Evolutionary conservation across 2,888 invertebrate species (phyloP).

Genomic region (Scrobipalpa atriplicella): DNA sequence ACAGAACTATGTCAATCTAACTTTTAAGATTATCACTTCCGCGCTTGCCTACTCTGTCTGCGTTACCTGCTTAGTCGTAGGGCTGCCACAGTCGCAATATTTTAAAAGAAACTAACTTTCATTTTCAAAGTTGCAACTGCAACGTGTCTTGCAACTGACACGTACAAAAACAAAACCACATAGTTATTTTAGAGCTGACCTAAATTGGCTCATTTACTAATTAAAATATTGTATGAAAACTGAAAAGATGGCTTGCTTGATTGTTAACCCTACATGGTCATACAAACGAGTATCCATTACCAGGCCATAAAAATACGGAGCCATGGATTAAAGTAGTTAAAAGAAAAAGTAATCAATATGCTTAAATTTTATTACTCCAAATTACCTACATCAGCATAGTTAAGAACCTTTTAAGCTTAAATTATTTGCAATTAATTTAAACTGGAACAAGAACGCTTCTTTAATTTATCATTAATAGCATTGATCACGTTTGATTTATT

Average conservation of each 20-base stretch:
- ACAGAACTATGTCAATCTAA: conserved; percentile 79
- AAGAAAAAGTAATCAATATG: conserved; percentile 6
- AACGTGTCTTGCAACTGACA: no score
- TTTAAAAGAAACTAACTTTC: no score
- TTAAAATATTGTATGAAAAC: no score
- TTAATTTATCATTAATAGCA: conserved; percentile 1
- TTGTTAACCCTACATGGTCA: not conserved
- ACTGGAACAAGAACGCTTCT: conserved; percentile 8
- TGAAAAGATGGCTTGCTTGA: not conserved
- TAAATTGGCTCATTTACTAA: no score
- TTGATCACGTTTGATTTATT: conserved; percentile 5
- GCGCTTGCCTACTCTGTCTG: conserved; percentile 57
- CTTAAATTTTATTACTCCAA: conserved; percentile 3
- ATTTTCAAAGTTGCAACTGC: no score
- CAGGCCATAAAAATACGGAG: conserved; percentile 8
- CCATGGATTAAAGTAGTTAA: not conserved
- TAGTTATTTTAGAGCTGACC: no score
- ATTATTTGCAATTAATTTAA: conserved; percentile 5
- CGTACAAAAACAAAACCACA: no score
- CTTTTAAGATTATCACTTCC: conserved; percentile 80
- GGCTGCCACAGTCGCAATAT: conserved; percentile 41
- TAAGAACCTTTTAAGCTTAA: not conserved
- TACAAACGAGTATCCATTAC: not conserved
- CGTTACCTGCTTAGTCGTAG: conserved; percentile 64
- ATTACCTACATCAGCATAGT: not conserved